Percentiles rank a stretch among this genome's conserved stretches.
phyloP scores from a whole-genome alignment of 2,888 invertebrate species.

The Metopia argyrocephala region DNA sequence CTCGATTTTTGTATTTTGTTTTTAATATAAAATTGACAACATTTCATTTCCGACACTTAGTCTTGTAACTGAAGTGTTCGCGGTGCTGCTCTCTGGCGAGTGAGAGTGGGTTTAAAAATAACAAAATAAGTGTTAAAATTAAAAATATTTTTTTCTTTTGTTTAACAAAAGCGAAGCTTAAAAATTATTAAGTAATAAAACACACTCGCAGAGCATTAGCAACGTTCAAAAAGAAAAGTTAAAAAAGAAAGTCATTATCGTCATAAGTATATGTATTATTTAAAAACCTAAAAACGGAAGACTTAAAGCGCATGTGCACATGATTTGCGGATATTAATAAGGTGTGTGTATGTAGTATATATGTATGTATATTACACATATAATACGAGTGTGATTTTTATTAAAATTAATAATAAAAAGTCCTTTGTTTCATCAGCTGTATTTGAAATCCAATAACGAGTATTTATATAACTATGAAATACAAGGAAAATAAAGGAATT shows the following conservation, averaged over 20 bases:
- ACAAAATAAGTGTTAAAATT: constrained; percentile 12
- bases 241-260: constrained; percentile 45
- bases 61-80: constrained; percentile 67
- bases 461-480: constrained; percentile 14
- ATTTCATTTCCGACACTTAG: constrained; percentile 71
- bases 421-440: constrained; percentile 17
- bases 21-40: constrained; percentile 71
- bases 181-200: constrained; percentile 57
- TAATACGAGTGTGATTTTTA: constrained; percentile 27
- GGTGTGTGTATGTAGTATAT: constrained; percentile 35
- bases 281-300: constrained; percentile 13
- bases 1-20: constrained; percentile 65
- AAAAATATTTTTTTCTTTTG: constrained; percentile 12
- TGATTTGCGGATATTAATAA: constrained; percentile 13
- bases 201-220: background rate
- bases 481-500: background rate
- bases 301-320: constrained; percentile 44
- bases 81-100: constrained; percentile 46
- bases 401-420: constrained; percentile 2
- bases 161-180: background rate
- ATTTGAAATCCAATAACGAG: too few species aligned
- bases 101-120: constrained; percentile 13
- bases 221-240: constrained; percentile 14
- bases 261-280: constrained; percentile 18
- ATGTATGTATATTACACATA: background rate